Base-by-base conservation (phyloP, 2,888 invertebrate species). In the Boloria euphrosyne region DNA sequence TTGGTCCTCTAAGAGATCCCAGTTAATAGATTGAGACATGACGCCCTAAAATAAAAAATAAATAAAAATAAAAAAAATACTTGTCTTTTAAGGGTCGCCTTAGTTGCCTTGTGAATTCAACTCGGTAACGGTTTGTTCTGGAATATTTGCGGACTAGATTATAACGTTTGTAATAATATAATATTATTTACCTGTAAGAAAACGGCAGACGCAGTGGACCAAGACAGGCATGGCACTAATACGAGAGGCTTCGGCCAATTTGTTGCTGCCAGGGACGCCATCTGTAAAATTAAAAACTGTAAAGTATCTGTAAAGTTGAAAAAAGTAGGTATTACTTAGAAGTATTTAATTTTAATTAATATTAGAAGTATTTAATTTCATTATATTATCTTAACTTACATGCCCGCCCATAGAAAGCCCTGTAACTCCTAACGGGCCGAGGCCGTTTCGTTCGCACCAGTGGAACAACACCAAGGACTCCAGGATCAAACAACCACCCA, bases 381-480 rank as follows among this genome's bases (percentile, higher is more conserved):
- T 31, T 6, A 31, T 38, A 31, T 2, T 31, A 38, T 38, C 10
- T 38, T 43, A 72, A 94, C 96, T 94, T 90, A 98, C 98, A 93
- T 98, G 98, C 66, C 99, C 99, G 66, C 99, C 99, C 98, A 99
- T 98, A 38, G 99, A 99, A 64, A 99, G 94, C 13, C 99, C 99
- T 43, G 98, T 98, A 62, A 99, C 94, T 60, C 98, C 98, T 22
- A 99, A 93, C 0, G 99, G 99, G 13, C 98, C 98, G 76, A 96
- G 96, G 14, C 98, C 98, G 81, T 97, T 94, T 64, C 94, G 92
- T 87, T 98, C 97, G 84, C 98, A 97, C 98, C 98, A 99, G 86
- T 98, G 96, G 73, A 99, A 94, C 73, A 99, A 92, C 58, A 96
- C 98, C 75, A 98, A 90, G 50, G 97, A 96, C 91, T 99, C 99